Conservation (phyloP, 2,113 vertebrate genomes). For the Ranitomeya variabilis region DNA sequence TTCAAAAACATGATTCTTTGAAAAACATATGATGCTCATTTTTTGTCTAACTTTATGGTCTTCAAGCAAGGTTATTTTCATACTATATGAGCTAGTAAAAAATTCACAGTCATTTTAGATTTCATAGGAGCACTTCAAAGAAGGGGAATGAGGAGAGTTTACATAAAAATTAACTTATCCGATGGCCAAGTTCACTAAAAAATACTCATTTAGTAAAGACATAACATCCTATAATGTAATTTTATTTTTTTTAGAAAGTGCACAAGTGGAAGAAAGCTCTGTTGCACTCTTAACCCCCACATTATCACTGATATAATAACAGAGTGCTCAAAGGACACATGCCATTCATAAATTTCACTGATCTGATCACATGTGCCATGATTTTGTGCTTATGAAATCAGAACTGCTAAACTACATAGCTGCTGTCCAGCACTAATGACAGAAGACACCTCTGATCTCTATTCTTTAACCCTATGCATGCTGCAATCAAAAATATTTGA, state of each 20-base stretch:
- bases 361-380: no score
- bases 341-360: no score
- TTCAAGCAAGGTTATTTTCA: conserved; percentile 33
- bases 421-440: no score
- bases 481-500: no score
- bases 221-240: background rate
- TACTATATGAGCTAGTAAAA: conserved; percentile 42
- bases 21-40: conserved; percentile 44
- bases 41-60: conserved; percentile 17
- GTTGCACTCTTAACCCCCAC: no score
- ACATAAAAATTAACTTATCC: conserved; percentile 3
- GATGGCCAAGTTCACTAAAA: background rate
- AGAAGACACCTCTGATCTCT: no score
- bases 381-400: no score
- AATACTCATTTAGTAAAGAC: background rate
- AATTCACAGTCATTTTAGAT: conserved; percentile 28
- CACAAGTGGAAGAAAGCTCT: no score
- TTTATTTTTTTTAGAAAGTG: background rate
- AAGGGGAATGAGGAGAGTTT: background rate
- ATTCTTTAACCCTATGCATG: no score
- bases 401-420: no score
- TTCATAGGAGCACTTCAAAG: conserved; percentile 35
- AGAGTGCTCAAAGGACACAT: no score
- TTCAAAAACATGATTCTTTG: conserved; percentile 39
- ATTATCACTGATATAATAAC: no score